A percentile compares a stretch with the other conserved stretches of the same genome.
Evolutionary conservation across 2,113 vertebrate species (phyloP).

Genomic region (Dipodomys ordii): DNA sequence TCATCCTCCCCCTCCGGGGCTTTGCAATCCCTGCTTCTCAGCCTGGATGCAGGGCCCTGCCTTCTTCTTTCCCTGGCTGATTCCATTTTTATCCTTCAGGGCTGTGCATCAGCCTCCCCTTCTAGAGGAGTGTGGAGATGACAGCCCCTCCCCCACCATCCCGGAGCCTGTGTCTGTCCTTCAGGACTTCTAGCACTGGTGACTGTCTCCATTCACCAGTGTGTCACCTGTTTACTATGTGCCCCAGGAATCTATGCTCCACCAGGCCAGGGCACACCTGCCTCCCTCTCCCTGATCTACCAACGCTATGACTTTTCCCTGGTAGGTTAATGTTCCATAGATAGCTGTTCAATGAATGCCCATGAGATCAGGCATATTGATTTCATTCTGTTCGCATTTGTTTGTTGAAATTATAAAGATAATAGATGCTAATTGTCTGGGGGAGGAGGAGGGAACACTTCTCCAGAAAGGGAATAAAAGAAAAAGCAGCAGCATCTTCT

Average conservation of each 20-base stretch:
- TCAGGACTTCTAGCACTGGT: neutral
- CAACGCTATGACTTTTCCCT: accelerated
- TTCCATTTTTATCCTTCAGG: neutral
- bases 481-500: neutral
- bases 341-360: neutral
- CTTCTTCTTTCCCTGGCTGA: no score
- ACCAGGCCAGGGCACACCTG: neutral
- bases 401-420: conserved; percentile 13
- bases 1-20: neutral
- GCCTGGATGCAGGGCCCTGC: neutral
- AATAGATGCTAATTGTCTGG: conserved; percentile 27
- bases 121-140: neutral
- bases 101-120: neutral
- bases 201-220: neutral
- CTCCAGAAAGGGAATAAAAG: conserved; percentile 14
- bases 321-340: no score
- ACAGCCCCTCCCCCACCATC: neutral
- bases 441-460: neutral
- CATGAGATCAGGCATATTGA: neutral
- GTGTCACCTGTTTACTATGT: neutral
- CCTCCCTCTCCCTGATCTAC: accelerated
- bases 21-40: neutral
- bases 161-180: neutral
- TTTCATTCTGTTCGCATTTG: neutral
- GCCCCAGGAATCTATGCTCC: neutral